Evolutionary conservation across 1,140 invertebrate genomes (phyloP), one percentile per base, ranked within the genome.

Genomic region (Myzus persicae): DNA sequence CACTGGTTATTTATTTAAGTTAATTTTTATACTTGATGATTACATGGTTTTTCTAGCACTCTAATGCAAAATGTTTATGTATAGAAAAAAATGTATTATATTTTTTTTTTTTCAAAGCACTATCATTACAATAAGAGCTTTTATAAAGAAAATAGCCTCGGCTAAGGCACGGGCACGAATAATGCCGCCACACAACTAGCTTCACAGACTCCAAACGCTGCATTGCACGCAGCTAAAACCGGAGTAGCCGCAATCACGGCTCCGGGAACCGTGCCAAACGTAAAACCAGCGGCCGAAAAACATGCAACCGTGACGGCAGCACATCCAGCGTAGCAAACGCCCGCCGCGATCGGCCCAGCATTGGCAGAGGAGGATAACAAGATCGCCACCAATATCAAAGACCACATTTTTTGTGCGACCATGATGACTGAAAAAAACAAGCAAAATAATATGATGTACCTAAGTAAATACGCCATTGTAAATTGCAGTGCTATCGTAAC

Each of bases 291-390:
- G 3, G 94, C 94, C 11, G 92, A 51, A 48, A 94, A 94, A 38
- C 94, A 94, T 0, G 94, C 93, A 0, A 93, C 93, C 0, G 90
- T 92, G 0, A 94, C 89, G 2, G 90, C 90, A 2, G 93, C 94
- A 88, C 94, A 94, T 2, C 94, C 94, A 1, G 94, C 94, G 51
- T 94, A 94, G 51, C 94, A 94, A 31, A 94, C 93, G 0, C 94
- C 94, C 4, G 92, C 93, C 5, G 90, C 94, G 0, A 94, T 31
- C 0, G 94, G 94, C 5, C 94, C 94, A 46, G 93, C 94, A 40
- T 82, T 11, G 9, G 67, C n/a, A 2, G 67, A 36, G 20, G 67
- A 81, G 20, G n/a, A 36, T 1, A 81, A 1, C 20, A 81, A 36
- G 5, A 81, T n/a, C 5, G 3, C 67, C 4, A 36, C n/a, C 0